phyloP scores from a whole-genome alignment of 1,140 invertebrate species.

The Heliconius hewitsoni region DNA sequence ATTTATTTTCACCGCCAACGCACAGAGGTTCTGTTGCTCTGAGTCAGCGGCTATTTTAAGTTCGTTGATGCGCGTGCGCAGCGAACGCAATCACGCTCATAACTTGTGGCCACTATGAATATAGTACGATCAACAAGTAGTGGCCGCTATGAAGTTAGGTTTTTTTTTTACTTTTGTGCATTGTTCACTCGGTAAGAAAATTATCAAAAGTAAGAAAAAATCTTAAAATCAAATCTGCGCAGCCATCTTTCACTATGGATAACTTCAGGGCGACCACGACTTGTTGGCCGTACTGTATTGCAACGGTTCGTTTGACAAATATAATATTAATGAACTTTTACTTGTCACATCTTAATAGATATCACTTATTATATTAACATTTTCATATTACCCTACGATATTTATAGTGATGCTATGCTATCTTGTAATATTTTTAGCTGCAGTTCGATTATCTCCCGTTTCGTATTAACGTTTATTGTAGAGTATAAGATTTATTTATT shows the following conservation, averaged over 20 bases:
- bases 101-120: conserved; percentile 27
- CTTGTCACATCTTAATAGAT: neutral
- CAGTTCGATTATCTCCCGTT: neutral
- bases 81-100: conserved; percentile 34
- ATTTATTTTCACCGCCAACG: conserved; percentile 51
- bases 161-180: no score
- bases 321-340: conserved; percentile 7
- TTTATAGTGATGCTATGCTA: no score
- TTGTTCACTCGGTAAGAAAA: no score
- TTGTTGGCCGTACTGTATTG: neutral
- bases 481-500: neutral
- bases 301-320: conserved; percentile 17
- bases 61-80: conserved; percentile 52
- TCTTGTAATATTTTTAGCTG: neutral
- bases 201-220: no score
- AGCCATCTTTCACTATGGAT: no score
- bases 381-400: no score
- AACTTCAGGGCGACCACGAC: no score
- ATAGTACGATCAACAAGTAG: no score
- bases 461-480: neutral
- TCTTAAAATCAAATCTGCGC: no score
- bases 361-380: neutral
- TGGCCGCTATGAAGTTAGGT: no score
- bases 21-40: conserved; percentile 45
- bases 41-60: conserved; percentile 65